Conservation (phyloP, 2,113 vertebrate species). For the Phylloscopus trochiloides region DNA sequence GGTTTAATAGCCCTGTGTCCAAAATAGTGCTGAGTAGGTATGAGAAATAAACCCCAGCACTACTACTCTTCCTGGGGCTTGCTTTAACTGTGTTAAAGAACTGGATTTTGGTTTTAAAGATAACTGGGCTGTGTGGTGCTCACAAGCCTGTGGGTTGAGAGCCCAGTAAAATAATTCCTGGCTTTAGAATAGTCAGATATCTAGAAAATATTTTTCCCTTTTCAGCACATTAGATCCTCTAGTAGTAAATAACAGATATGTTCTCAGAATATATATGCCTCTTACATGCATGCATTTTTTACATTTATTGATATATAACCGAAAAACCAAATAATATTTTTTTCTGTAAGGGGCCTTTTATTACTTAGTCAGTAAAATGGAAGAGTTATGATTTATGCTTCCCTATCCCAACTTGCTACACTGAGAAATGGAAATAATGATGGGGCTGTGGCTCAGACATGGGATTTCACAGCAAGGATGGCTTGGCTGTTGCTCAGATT, state of each 20-base stretch:
- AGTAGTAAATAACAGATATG: background rate
- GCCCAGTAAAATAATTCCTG: background rate
- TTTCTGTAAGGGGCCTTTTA: background rate
- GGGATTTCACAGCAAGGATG: slow-evolving; percentile 11
- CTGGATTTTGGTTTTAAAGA: background rate
- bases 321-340: background rate
- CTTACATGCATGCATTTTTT: background rate
- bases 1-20: background rate
- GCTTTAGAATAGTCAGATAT: background rate
- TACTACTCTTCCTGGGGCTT: background rate
- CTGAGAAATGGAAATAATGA: slow-evolving; percentile 55
- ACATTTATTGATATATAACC: background rate
- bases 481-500: slow-evolving; percentile 1
- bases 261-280: background rate
- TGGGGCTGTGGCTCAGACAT: slow-evolving; percentile 13
- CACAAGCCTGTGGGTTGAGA: background rate
- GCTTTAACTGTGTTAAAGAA: background rate
- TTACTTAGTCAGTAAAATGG: background rate
- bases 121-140: background rate
- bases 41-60: background rate
- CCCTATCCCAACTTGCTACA: background rate
- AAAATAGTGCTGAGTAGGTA: background rate
- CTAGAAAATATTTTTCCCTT: background rate
- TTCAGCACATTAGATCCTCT: background rate
- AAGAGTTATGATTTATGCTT: slow-evolving; percentile 2